A percentile compares a stretch with the other conserved stretches of the same genome.
These are phyloP conservation scores for Teleogryllus oceanicus DNA, from an alignment of 2,888 invertebrate species.

Conservation along the genomic window DNA sequence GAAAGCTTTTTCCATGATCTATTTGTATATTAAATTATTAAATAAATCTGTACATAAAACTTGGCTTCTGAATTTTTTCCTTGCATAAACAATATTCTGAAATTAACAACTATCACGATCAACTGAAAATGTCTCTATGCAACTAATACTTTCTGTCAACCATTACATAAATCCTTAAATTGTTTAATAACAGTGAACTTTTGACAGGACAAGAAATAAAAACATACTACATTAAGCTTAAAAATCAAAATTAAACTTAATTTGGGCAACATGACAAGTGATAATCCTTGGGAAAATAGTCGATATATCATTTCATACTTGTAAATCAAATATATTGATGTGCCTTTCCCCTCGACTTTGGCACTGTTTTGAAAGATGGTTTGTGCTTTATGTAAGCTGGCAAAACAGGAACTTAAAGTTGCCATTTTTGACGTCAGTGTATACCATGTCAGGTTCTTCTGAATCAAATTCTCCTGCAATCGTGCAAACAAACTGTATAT, in stretches of 20 bases:
- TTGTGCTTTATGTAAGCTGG: slow-evolving; percentile 81
- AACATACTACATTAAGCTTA: too few relatives aligned
- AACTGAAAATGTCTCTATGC: too few relatives aligned
- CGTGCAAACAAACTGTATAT: too few relatives aligned
- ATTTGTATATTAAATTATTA: slow-evolving; percentile 18
- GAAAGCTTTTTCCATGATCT: neutral
- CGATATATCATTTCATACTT: neutral
- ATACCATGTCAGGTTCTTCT: slow-evolving; percentile 65
- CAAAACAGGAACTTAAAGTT: slow-evolving; percentile 75
- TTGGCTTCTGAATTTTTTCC: neutral
- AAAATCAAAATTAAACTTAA: too few relatives aligned
- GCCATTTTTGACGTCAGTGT: slow-evolving; percentile 69
- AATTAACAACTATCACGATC: neutral
- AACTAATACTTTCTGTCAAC: too few relatives aligned
- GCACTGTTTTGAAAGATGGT: slow-evolving; percentile 81
- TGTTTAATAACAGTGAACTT: too few relatives aligned
- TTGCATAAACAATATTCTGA: neutral
- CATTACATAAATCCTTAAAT: too few relatives aligned
- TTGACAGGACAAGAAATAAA: neutral
- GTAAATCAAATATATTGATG: neutral
- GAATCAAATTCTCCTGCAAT: slow-evolving; percentile 61
- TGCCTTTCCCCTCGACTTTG: slow-evolving; percentile 70
- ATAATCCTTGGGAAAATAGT: too few relatives aligned
- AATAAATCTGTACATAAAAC: neutral
- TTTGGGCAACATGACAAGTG: too few relatives aligned